phyloP scores from a whole-genome alignment of 2,797 vertebrate genomes.

The Fringilla coelebs region DNA sequence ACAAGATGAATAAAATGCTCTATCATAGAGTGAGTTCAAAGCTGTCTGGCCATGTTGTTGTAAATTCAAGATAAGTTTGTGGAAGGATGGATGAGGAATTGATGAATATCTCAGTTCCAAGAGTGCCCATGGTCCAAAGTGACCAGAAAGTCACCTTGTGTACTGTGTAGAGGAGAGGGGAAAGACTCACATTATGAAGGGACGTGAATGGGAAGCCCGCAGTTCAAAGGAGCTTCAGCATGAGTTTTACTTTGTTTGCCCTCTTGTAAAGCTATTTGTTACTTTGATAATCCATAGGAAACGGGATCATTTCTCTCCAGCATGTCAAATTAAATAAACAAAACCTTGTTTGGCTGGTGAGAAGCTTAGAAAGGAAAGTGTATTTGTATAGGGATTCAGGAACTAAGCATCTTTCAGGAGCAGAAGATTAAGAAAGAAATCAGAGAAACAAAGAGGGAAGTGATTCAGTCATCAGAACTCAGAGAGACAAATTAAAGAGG shows the following conservation, averaged over 20 bases:
- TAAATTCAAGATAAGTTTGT: not conserved
- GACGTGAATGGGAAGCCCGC: not conserved
- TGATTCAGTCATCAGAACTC: conserved; percentile 47
- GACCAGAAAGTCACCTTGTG: not conserved
- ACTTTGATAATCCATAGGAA: conserved; percentile 68
- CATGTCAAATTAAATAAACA: conserved; percentile 72
- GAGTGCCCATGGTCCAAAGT: not conserved
- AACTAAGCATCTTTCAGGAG: conserved; percentile 59
- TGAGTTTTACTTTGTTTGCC: conserved; percentile 64
- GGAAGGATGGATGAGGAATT: not conserved
- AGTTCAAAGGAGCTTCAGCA: conserved; percentile 45
- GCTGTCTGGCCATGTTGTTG: not conserved
- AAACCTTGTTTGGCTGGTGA: conserved; percentile 63
- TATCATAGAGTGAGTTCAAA: not conserved
- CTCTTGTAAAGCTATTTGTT: conserved; percentile 65
- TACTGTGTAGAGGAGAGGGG: not conserved
- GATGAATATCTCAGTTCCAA: not conserved
- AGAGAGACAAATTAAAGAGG: conserved; percentile 10
- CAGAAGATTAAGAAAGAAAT: conserved; percentile 65
- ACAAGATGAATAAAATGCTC: not conserved
- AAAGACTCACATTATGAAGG: not conserved
- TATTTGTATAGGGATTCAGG: conserved; percentile 65
- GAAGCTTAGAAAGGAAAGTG: conserved; percentile 57
- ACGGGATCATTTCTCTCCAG: conserved; percentile 53
- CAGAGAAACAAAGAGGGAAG: conserved; percentile 52